Percentiles rank a stretch among this genome's conserved stretches.
phyloP scores from a whole-genome alignment of 2,797 vertebrate genomes.

The Tinamus major region DNA sequence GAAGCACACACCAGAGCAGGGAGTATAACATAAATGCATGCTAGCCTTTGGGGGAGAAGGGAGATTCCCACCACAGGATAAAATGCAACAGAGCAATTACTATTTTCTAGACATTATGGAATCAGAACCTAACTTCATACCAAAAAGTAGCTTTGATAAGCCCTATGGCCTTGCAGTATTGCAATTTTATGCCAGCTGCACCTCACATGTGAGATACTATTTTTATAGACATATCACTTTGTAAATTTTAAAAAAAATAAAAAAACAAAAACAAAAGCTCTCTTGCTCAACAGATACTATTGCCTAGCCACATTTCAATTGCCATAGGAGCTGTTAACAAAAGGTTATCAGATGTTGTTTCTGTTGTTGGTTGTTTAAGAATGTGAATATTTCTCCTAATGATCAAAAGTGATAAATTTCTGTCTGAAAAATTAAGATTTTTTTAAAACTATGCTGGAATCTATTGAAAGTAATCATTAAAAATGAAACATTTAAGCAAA shows the following conservation, averaged over 20 bases:
- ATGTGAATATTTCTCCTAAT: not conserved
- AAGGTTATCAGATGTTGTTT: not conserved
- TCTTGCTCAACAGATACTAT: not conserved
- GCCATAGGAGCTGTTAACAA: not conserved
- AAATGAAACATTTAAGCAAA: not conserved
- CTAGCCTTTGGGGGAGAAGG: not conserved
- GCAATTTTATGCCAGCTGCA: not conserved
- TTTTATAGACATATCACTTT: not conserved
- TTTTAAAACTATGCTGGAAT: not conserved
- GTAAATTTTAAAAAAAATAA: not conserved
- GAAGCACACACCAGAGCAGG: not conserved
- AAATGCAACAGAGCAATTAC: not conserved
- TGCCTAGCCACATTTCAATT: not conserved
- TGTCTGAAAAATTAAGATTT: not conserved
- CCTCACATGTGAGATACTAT: not conserved
- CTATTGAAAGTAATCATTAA: not conserved
- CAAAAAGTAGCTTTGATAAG: not conserved
- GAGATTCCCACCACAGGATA: not conserved
- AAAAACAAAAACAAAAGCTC: not conserved
- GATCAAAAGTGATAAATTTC: not conserved
- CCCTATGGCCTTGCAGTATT: not conserved
- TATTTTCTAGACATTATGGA: not conserved
- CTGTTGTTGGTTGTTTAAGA: not conserved
- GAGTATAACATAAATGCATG: not conserved
- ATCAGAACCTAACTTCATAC: not conserved